A percentile compares a stretch with the other conserved stretches of the same genome.
Conservation (phyloP, 2,888 invertebrate genomes). For the Dendrolimus houi region DNA sequence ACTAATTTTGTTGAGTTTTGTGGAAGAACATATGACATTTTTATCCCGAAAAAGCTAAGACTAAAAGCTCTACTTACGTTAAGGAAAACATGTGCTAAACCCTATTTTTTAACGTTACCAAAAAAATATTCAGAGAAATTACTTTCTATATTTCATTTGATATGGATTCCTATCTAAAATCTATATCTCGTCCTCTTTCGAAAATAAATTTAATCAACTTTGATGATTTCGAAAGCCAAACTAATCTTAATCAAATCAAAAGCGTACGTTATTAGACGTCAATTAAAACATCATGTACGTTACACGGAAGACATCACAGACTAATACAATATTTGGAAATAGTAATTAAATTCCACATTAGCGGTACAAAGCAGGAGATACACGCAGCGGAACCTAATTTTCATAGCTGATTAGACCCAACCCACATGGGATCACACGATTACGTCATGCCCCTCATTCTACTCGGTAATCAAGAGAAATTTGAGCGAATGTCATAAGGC, state of each 20-base stretch:
- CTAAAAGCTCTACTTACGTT: too few relatives aligned
- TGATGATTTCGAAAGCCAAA: background rate
- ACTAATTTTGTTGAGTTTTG: too few relatives aligned
- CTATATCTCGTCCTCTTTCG: too few relatives aligned
- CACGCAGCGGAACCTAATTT: conserved; percentile 70
- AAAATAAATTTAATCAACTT: background rate
- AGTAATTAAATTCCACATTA: conserved; percentile 73
- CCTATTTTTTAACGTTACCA: too few relatives aligned
- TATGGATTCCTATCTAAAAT: too few relatives aligned
- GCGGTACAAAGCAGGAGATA: conserved; percentile 67
- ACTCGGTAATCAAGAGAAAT: conserved; percentile 7
- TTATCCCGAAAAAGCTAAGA: too few relatives aligned
- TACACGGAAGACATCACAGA: conserved; percentile 36
- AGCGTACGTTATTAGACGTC: conserved; percentile 14
- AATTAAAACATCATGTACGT: conserved; percentile 50
- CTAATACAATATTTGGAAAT: conserved; percentile 61
- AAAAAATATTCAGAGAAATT: too few relatives aligned
- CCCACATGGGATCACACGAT: conserved; percentile 62
- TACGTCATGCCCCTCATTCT: conserved; percentile 40
- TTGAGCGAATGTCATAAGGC: background rate
- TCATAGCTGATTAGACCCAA: conserved; percentile 74
- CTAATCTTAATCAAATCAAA: background rate
- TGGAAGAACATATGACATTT: too few relatives aligned
- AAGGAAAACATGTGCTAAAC: too few relatives aligned
- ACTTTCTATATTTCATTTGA: too few relatives aligned